Conservation (phyloP, 2,888 invertebrate species). For the Zonitis immaculata region DNA sequence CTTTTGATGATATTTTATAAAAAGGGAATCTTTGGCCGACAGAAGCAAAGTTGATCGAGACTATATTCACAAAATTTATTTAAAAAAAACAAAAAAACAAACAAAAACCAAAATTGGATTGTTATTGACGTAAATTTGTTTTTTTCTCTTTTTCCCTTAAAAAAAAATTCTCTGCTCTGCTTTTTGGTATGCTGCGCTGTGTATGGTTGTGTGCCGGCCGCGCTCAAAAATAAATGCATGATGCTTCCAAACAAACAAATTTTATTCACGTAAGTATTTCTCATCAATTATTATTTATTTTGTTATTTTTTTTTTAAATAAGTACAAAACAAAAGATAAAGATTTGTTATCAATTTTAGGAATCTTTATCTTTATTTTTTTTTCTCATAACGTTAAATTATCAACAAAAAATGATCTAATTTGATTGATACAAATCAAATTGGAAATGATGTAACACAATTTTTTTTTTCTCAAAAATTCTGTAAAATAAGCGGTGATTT, state of each 20-base stretch:
- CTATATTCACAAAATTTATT: slow-evolving; percentile 36
- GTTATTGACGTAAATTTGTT: slow-evolving; percentile 66
- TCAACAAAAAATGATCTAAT: too few relatives aligned
- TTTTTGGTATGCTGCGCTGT: slow-evolving; percentile 62
- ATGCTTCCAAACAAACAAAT: slow-evolving; percentile 67
- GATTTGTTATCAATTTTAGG: too few relatives aligned
- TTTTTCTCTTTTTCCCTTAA: slow-evolving; percentile 64
- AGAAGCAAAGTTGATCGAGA: slow-evolving; percentile 46
- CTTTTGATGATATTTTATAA: too few relatives aligned
- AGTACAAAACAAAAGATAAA: too few relatives aligned
- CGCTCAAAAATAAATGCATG: slow-evolving; percentile 57
- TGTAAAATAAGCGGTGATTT: too few relatives aligned
- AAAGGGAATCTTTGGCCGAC: slow-evolving; percentile 27
- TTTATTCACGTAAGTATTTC: slow-evolving; percentile 70
- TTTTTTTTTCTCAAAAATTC: too few relatives aligned
- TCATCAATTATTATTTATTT: slow-evolving; percentile 36
- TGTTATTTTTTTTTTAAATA: too few relatives aligned
- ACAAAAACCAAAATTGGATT: slow-evolving; percentile 28
- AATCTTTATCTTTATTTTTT: too few relatives aligned
- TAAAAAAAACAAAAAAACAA: slow-evolving; percentile 22
- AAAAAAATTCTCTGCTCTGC: slow-evolving; percentile 74
- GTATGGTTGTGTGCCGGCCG: slow-evolving; percentile 76
- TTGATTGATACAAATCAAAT: too few relatives aligned
- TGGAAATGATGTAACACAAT: too few relatives aligned
- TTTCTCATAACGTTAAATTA: too few relatives aligned